Conservation (phyloP, 2,888 invertebrate species). For the Lycia hirtaria region DNA sequence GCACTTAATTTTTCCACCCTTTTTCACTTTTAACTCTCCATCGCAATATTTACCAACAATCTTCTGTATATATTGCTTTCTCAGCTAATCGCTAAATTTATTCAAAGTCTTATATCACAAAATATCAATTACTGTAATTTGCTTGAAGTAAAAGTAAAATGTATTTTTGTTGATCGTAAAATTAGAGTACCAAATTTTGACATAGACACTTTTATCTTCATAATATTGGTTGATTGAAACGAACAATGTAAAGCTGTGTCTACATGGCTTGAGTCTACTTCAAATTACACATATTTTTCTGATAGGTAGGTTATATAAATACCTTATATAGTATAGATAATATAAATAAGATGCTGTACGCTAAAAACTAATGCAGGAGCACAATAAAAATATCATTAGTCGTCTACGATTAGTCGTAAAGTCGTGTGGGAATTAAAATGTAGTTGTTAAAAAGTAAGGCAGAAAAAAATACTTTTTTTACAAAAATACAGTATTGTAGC, state of each 20-base stretch:
- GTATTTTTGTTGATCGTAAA: slow-evolving; percentile 56
- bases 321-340: too few relatives aligned
- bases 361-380: too few relatives aligned
- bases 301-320: too few relatives aligned
- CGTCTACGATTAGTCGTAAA: too few relatives aligned
- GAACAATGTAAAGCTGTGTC: background rate
- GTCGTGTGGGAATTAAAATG: too few relatives aligned
- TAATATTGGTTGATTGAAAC: slow-evolving; percentile 44
- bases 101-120: slow-evolving; percentile 2
- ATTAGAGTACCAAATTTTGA: slow-evolving; percentile 53
- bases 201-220: slow-evolving; percentile 57
- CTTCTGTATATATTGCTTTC: background rate
- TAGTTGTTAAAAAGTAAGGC: too few relatives aligned
- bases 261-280: background rate
- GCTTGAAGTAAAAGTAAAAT: slow-evolving; percentile 37
- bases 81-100: slow-evolving; percentile 1
- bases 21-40: background rate
- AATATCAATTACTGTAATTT: slow-evolving; percentile 14
- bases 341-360: too few relatives aligned
- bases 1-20: background rate
- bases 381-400: too few relatives aligned
- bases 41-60: background rate
- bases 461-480: too few relatives aligned
- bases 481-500: too few relatives aligned
- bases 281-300: too few relatives aligned